Percentiles rank a stretch among this genome's conserved stretches.
Evolutionary conservation across 1,140 invertebrate species (phyloP).

Genomic region (Glossosoma conforme): DNA sequence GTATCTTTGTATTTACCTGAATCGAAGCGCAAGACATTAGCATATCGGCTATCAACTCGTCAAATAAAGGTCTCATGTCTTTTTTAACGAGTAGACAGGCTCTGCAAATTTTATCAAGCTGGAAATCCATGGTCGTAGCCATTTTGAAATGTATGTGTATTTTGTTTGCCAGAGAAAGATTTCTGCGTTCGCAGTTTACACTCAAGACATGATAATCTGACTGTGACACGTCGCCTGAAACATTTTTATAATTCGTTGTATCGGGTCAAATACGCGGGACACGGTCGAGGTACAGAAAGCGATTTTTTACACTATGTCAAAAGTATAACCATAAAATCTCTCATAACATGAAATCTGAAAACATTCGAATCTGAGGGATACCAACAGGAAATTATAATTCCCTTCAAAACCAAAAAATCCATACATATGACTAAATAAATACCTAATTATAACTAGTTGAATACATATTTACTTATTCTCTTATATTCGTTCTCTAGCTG

Average conservation of each 20-base stretch:
- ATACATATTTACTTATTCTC: too few relatives aligned
- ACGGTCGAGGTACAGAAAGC: not conserved
- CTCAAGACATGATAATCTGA: not conserved
- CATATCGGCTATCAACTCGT: conserved; percentile 57
- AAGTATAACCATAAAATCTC: not conserved
- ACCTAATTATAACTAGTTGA: too few relatives aligned
- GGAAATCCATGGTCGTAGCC: conserved; percentile 18
- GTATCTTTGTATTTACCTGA: conserved; percentile 41
- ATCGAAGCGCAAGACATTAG: conserved; percentile 56
- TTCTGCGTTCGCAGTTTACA: not conserved
- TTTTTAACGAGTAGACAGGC: conserved; percentile 56
- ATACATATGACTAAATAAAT: too few relatives aligned
- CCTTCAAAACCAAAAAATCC: too few relatives aligned
- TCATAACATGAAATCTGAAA: too few relatives aligned
- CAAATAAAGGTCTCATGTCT: conserved; percentile 57
- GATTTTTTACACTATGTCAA: not conserved
- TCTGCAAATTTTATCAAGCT: conserved; percentile 57
- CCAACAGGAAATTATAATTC: too few relatives aligned
- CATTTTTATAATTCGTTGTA: not conserved
- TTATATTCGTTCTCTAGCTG: too few relatives aligned
- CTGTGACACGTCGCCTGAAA: not conserved
- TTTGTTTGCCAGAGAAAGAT: not conserved
- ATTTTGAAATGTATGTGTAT: conserved; percentile 11
- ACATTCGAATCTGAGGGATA: too few relatives aligned
- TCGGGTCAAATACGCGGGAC: not conserved